Conservation (phyloP, 2,113 vertebrate genomes). For the Platysternon megacephalum region DNA sequence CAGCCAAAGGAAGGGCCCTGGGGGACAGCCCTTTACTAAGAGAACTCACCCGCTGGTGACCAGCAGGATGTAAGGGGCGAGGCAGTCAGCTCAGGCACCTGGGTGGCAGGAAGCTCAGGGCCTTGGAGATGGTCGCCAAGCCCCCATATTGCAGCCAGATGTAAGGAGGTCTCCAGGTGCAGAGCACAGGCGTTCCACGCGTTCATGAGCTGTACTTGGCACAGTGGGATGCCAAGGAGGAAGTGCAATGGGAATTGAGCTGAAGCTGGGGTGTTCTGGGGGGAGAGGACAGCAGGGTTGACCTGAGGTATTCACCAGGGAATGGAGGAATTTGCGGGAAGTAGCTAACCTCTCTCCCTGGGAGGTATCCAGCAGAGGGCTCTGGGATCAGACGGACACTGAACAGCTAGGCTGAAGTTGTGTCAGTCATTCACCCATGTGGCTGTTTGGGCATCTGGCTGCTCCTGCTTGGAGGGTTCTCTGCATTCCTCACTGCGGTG, state of each 20-base stretch:
- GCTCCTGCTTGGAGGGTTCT: not conserved
- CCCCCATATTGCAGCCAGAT: not conserved
- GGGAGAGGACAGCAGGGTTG: not conserved
- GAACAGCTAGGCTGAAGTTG: not conserved
- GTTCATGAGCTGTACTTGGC: no score
- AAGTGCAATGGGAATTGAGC: no score
- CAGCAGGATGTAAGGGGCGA: not conserved
- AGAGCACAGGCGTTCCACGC: not conserved
- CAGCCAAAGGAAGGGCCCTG: not conserved
- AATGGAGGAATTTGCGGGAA: not conserved
- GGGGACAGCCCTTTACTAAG: not conserved
- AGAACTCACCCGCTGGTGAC: not conserved
- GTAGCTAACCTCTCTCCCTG: not conserved
- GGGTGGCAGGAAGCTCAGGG: not conserved
- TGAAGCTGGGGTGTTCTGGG: no score
- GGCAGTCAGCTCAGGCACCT: not conserved
- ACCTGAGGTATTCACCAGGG: not conserved
- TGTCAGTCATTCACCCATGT: no score
- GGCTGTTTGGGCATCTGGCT: not conserved
- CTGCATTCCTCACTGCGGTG: not conserved
- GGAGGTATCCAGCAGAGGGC: not conserved
- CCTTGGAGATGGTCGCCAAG: not conserved
- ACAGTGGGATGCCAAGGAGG: no score
- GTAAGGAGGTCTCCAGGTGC: not conserved
- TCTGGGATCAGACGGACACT: not conserved